Percentiles rank a stretch among this genome's conserved stretches.
Conservation (phyloP, 2,797 vertebrate genomes). For the Enteromius radiatus region DNA sequence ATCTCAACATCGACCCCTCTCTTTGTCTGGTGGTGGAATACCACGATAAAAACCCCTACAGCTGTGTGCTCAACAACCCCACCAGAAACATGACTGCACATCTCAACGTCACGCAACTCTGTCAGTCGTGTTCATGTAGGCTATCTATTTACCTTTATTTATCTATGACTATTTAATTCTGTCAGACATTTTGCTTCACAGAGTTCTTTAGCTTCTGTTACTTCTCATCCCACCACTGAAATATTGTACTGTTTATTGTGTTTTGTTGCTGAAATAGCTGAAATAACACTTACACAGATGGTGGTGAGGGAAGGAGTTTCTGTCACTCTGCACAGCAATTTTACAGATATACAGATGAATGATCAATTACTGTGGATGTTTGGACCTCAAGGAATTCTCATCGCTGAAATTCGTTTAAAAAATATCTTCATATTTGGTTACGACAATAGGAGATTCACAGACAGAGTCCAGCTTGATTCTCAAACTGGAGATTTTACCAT, state of each 20-base stretch:
- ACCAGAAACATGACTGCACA: background rate
- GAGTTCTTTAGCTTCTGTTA: too few species aligned
- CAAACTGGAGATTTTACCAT: background rate
- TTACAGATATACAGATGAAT: too few species aligned
- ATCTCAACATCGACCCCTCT: background rate
- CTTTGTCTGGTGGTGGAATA: background rate
- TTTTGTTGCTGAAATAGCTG: background rate
- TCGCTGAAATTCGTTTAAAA: background rate
- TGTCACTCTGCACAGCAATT: too few species aligned
- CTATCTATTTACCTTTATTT: background rate
- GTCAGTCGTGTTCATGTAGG: background rate
- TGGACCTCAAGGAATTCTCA: too few species aligned
- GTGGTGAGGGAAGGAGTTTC: too few species aligned
- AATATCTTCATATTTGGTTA: background rate
- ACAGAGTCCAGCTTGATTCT: background rate
- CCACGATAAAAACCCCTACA: background rate
- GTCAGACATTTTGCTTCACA: too few species aligned
- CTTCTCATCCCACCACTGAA: background rate
- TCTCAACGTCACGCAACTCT: background rate
- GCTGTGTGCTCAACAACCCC: background rate
- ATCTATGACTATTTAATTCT: too few species aligned
- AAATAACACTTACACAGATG: too few species aligned
- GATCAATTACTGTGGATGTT: too few species aligned
- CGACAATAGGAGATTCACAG: background rate
- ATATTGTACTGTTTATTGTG: background rate